phyloP scores from a whole-genome alignment of 2,888 invertebrate genomes.

The Sympetrum striolatum region DNA sequence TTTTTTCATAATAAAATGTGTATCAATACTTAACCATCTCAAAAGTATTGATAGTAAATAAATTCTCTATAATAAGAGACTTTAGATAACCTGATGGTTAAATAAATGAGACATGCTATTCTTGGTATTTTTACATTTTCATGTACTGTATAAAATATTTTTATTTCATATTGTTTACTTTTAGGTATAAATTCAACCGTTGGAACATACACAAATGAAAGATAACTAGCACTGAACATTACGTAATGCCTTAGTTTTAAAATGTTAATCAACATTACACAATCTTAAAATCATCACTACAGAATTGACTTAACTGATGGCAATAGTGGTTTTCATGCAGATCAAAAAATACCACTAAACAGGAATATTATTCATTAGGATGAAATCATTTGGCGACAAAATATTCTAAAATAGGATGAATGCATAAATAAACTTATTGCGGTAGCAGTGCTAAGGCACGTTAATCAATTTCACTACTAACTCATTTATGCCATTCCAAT shows the following conservation, averaged over 20 bases:
- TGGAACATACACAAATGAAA: neutral
- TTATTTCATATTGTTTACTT: neutral
- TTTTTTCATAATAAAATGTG: too few relatives aligned
- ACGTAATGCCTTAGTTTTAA: neutral
- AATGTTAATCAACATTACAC: neutral
- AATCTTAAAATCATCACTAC: neutral
- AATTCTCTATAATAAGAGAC: too few relatives aligned
- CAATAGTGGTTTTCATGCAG: neutral
- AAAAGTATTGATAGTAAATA: too few relatives aligned
- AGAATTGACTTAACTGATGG: neutral
- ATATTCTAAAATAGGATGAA: neutral
- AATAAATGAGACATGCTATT: too few relatives aligned
- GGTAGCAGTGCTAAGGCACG: neutral
- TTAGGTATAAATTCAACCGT: neutral
- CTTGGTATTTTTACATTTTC: too few relatives aligned
- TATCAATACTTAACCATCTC: too few relatives aligned
- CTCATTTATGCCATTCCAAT: neutral
- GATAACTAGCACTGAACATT: neutral
- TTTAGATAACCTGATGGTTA: too few relatives aligned
- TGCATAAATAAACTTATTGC: neutral
- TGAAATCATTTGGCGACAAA: neutral
- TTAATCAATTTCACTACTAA: neutral
- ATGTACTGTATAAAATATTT: too few relatives aligned
- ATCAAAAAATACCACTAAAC: neutral
- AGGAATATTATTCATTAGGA: neutral